A percentile compares a stretch with the other conserved stretches of the same genome.
These are phyloP conservation scores for Bhutanitis thaidina DNA, from an alignment of 2,888 invertebrate species.

Conservation along the genomic window DNA sequence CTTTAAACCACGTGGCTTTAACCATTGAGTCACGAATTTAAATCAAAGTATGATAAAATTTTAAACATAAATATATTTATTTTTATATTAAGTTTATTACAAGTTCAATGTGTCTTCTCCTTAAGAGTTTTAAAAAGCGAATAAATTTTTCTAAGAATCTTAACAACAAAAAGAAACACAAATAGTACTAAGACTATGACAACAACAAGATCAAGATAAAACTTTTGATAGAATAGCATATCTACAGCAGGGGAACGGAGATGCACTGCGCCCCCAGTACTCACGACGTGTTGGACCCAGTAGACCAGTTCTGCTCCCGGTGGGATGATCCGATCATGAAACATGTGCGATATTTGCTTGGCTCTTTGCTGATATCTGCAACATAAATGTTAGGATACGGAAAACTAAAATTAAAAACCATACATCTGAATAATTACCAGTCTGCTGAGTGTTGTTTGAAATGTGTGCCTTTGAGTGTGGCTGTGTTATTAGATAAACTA, in stretches of 20 bases:
- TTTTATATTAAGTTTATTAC: too few species aligned
- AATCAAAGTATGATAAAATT: too few species aligned
- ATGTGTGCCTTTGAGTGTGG: too few species aligned
- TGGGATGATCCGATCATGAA: slow-evolving; percentile 68
- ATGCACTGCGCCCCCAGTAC: slow-evolving; percentile 78
- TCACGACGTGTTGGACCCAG: slow-evolving; percentile 84
- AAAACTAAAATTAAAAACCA: too few species aligned
- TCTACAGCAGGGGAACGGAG: slow-evolving; percentile 48
- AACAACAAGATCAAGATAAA: slow-evolving; percentile 47
- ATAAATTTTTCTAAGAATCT: slow-evolving; percentile 13
- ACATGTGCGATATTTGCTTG: slow-evolving; percentile 42
- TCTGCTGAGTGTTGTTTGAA: too few species aligned
- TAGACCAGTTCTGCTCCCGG: slow-evolving; percentile 81
- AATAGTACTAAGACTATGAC: slow-evolving; percentile 23
- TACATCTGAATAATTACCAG: too few species aligned
- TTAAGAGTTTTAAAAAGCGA: slow-evolving; percentile 14
- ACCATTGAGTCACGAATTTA: too few species aligned
- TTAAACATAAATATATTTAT: too few species aligned
- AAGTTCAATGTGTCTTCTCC: slow-evolving; percentile 19
- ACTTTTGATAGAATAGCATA: slow-evolving; percentile 48
- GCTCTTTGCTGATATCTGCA: slow-evolving; percentile 44
- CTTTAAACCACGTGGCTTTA: too few species aligned
- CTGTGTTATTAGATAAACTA: too few species aligned
- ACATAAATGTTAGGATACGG: background rate
- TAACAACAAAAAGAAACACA: slow-evolving; percentile 13